Evolutionary conservation across 2,888 invertebrate species (phyloP).

Genomic region (Eilema griseolum): DNA sequence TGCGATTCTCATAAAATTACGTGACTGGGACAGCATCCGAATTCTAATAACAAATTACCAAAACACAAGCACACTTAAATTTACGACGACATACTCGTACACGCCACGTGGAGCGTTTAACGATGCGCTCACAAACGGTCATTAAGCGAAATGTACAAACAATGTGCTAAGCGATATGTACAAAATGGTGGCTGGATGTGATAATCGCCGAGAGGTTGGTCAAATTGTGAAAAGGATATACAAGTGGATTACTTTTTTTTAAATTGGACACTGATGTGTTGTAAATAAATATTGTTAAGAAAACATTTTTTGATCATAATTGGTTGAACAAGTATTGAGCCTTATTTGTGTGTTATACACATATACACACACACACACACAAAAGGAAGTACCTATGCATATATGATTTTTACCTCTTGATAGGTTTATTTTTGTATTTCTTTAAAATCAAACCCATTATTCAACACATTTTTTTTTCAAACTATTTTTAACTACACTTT

Average conservation of each 20-base stretch:
- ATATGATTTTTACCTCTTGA: too few relatives aligned
- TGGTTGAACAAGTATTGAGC: neutral
- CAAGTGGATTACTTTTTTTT: neutral
- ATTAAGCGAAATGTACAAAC: conserved; percentile 40
- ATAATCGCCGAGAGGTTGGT: conserved; percentile 25
- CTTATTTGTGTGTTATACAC: too few relatives aligned
- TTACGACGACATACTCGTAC: conserved; percentile 37
- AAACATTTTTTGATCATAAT: neutral
- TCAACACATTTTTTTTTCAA: too few relatives aligned
- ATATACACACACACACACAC: too few relatives aligned
- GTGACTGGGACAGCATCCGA: neutral
- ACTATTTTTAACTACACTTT: too few relatives aligned
- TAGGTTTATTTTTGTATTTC: too few relatives aligned
- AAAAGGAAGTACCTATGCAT: too few relatives aligned
- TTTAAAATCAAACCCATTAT: too few relatives aligned
- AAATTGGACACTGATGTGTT: neutral
- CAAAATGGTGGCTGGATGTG: conserved; percentile 23
- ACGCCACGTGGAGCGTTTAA: conserved; percentile 33
- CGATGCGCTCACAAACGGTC: conserved; percentile 33
- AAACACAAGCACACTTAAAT: conserved; percentile 24
- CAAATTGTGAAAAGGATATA: neutral
- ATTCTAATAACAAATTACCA: neutral
- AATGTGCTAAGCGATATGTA: conserved; percentile 34
- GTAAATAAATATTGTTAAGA: conserved; percentile 6
- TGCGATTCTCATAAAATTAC: neutral